These are phyloP conservation scores for Rhinichthys osculus DNA, from an alignment of 2,797 vertebrate species.

Conservation along the genomic window DNA sequence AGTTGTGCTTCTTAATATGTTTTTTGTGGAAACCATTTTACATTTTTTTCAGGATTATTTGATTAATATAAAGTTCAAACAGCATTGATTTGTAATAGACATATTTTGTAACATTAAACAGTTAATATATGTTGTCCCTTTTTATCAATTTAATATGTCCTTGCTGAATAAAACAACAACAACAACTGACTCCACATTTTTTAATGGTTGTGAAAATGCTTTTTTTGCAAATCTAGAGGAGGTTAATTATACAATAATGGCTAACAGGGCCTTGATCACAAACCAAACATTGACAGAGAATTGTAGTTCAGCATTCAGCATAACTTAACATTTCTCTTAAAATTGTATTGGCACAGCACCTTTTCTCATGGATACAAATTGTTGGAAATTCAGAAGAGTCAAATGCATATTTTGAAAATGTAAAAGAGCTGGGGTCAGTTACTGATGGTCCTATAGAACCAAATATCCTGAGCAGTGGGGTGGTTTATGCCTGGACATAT, in stretches of 20 bases:
- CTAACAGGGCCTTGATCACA: background rate
- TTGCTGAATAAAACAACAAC: no score
- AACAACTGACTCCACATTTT: no score
- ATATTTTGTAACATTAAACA: no score
- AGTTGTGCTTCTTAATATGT: no score
- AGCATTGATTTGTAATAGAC: no score
- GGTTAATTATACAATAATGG: background rate
- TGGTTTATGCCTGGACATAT: slow-evolving; percentile 49
- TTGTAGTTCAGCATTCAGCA: background rate
- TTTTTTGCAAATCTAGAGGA: no score
- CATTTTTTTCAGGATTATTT: no score
- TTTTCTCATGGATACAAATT: background rate
- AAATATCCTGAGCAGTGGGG: slow-evolving; percentile 23
- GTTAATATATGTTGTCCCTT: no score
- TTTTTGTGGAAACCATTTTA: no score
- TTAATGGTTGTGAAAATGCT: no score
- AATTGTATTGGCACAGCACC: background rate
- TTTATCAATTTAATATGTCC: no score
- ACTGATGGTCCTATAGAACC: slow-evolving; percentile 9
- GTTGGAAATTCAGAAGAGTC: background rate
- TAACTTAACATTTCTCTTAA: slow-evolving; percentile 6
- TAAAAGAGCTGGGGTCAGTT: slow-evolving; percentile 40
- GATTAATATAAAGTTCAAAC: no score
- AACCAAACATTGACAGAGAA: background rate
- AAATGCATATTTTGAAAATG: background rate